Evolutionary conservation across 2,888 invertebrate genomes (phyloP), one percentile per base, ranked within the genome.

Genomic region (Tinea semifulvella): DNA sequence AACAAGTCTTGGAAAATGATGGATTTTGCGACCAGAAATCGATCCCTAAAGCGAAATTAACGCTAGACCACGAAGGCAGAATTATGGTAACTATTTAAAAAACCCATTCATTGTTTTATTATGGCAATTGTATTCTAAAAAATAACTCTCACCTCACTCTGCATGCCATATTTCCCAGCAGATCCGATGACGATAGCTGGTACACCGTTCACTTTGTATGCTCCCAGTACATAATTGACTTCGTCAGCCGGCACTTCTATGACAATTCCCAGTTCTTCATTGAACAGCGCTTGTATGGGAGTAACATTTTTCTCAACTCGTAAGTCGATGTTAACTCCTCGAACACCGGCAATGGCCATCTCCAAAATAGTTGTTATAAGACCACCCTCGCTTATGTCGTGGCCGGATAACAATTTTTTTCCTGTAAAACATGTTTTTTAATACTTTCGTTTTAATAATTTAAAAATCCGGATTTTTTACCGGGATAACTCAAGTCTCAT

Each of bases 361-460:
- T 99, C 98, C 47, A 98, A 63, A 0, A 94, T 68, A 54, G 94
- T 92, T 0, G 92, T 92, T 31, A 98, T 82, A 22, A 98, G 80
- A 20, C 99, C 98, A 16, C 99, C 98, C 75, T 98, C 98, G 63
- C 97, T 98, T 3, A 98, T 84, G 67, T 99, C 98, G 65, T 99
- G 98, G 0, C 98, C 97, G 3, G 97, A 84, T 25, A 90, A 63
- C 7, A 94, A 68, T 60, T 86, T 85, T 2, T 83, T 83, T 53
- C 88, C 89, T 90, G 62, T 40, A 66, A 63, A n/a, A n/a, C n/a
- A n/a, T n/a, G n/a, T n/a, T n/a, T n/a, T n/a, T n/a, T n/a, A n/a
- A n/a, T n/a, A n/a, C n/a, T n/a, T n/a, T n/a, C n/a, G n/a, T n/a
- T n/a, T n/a, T n/a, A n/a, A n/a, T n/a, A n/a, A n/a, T n/a, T n/a